Percentiles rank a stretch among this genome's conserved stretches.
Evolutionary conservation across 2,888 invertebrate genomes (phyloP).

Genomic region (Ramazzottius varieornatus): DNA sequence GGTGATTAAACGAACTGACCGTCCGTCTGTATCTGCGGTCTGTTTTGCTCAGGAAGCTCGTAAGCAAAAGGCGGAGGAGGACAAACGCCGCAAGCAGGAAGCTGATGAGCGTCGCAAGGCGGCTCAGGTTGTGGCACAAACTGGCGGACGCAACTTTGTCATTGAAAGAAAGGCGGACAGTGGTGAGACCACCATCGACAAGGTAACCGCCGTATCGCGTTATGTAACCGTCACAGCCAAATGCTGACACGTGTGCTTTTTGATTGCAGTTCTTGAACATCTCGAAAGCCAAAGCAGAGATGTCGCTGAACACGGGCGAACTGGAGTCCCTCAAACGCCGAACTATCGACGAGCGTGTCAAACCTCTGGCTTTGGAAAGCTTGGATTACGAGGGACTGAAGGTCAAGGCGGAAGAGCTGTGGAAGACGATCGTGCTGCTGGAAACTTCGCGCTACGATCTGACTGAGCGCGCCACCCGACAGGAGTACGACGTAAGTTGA

Average conservation of each 20-base stretch:
- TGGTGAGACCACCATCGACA: neutral
- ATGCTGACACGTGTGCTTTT: neutral
- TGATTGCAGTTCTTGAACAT: neutral
- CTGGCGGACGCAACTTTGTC: constrained; percentile 5
- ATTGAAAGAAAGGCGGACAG: neutral
- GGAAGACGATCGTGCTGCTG: constrained; percentile 74
- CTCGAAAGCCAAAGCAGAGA: constrained; percentile 1
- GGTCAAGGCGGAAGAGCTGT: constrained; percentile 63
- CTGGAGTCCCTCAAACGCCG: neutral
- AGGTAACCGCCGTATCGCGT: neutral
- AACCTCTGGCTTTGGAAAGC: neutral
- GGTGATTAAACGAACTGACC: neutral
- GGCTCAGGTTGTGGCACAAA: neutral
- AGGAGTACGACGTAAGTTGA: constrained; percentile 77
- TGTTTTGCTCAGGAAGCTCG: constrained; percentile 17
- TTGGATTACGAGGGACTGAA: constrained; percentile 42
- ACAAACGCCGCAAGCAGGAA: constrained; percentile 19
- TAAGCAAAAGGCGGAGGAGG: constrained; percentile 17
- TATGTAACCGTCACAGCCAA: neutral
- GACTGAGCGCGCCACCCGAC: constrained; percentile 90
- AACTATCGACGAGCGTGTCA: neutral
- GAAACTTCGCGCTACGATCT: constrained; percentile 96
- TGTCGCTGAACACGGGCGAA: constrained; percentile 1
- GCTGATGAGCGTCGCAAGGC: constrained; percentile 12
- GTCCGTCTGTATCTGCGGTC: neutral